phyloP scores from a whole-genome alignment of 2,888 invertebrate species.

The Torymus texanus region DNA sequence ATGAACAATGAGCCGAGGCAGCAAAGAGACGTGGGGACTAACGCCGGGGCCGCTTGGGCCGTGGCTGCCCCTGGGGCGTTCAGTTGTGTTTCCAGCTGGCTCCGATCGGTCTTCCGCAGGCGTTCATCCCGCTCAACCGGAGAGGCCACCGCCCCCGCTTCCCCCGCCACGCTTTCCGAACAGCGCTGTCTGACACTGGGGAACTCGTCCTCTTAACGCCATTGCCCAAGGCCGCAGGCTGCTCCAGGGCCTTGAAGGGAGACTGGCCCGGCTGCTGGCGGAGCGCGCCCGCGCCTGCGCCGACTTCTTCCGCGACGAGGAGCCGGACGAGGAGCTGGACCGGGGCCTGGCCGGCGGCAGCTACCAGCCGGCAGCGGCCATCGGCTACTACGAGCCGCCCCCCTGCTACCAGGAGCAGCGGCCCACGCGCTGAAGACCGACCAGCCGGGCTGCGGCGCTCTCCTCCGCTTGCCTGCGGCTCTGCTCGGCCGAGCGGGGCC shows the following conservation, averaged over 20 bases:
- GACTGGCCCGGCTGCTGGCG: conserved; percentile 34
- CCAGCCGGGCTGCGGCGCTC: too few species aligned
- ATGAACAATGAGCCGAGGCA: too few species aligned
- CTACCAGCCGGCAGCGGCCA: too few species aligned
- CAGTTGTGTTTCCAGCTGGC: conserved; percentile 82
- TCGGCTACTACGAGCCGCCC: too few species aligned
- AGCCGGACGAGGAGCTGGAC: not conserved
- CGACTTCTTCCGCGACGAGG: conserved; percentile 8
- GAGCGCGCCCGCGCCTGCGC: conserved; percentile 35
- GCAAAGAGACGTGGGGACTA: too few species aligned
- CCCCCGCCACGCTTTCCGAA: conserved; percentile 88
- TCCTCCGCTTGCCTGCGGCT: too few species aligned
- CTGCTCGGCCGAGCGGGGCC: not conserved
- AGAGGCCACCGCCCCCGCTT: conserved; percentile 88
- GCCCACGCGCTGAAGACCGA: too few species aligned
- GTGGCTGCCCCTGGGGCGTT: conserved; percentile 42
- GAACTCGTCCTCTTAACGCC: conserved; percentile 66
- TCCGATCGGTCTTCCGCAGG: conserved; percentile 88
- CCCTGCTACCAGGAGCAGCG: too few species aligned
- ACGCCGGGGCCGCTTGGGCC: not conserved
- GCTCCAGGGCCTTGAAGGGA: conserved; percentile 33
- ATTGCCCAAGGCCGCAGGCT: conserved; percentile 21
- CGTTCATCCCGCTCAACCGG: conserved; percentile 80
- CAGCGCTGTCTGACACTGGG: conserved; percentile 89
- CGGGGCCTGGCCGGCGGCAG: too few species aligned